phyloP scores from a whole-genome alignment of 1,140 invertebrate species.

The Apis laboriosa region DNA sequence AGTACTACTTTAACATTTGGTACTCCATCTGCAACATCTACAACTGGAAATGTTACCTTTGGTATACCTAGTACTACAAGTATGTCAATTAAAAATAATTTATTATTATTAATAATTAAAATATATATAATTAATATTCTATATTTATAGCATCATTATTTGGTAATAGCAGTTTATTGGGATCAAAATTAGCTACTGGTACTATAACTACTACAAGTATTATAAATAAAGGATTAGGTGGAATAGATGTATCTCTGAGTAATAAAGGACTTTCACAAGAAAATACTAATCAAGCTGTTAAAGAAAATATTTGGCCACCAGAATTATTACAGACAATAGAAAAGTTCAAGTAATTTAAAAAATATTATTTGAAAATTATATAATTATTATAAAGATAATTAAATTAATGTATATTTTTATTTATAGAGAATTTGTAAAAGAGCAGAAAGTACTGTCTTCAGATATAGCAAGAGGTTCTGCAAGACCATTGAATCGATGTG shows the following conservation, averaged over 20 bases:
- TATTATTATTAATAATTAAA: slow-evolving; percentile 39
- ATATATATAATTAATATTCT: slow-evolving; percentile 43
- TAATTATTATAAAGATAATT: slow-evolving; percentile 2
- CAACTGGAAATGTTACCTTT: slow-evolving; percentile 70
- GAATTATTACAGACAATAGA: slow-evolving; percentile 85
- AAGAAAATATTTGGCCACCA: slow-evolving; percentile 88
- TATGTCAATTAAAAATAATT: slow-evolving; percentile 53
- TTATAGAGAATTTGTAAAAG: slow-evolving; percentile 90
- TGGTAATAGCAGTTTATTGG: slow-evolving; percentile 73
- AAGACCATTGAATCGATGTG: slow-evolving; percentile 85
- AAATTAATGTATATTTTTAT: slow-evolving; percentile 63
- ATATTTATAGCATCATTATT: slow-evolving; percentile 71
- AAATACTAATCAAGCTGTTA: slow-evolving; percentile 83
- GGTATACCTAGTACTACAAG: slow-evolving; percentile 66
- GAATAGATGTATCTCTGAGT: slow-evolving; percentile 83
- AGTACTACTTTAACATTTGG: slow-evolving; percentile 65
- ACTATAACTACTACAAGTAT: slow-evolving; percentile 67
- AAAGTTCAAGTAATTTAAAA: slow-evolving; percentile 81
- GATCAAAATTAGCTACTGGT: slow-evolving; percentile 70
- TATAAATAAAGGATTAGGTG: slow-evolving; percentile 84
- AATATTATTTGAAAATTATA: neutral
- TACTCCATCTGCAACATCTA: slow-evolving; percentile 68
- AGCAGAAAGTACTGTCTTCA: slow-evolving; percentile 90
- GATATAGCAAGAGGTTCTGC: slow-evolving; percentile 89
- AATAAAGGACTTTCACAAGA: slow-evolving; percentile 82